phyloP scores from a whole-genome alignment of 53 echinoderm and acorn worm species.

The Antedon mediterranea region DNA sequence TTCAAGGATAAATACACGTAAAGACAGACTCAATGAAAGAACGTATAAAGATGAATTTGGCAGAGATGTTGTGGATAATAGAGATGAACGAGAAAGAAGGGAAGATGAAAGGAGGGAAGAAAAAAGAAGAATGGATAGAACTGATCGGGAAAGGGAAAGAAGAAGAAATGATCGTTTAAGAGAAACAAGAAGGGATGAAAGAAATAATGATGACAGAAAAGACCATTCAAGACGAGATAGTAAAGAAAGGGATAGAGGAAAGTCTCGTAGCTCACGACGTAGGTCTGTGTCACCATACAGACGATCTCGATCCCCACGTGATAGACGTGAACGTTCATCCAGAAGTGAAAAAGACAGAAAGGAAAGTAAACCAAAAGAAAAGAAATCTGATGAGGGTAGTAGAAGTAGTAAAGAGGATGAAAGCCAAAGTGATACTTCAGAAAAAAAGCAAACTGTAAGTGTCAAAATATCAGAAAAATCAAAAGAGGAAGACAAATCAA shows the following conservation, averaged over 20 bases:
- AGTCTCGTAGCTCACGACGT: conserved; percentile 2
- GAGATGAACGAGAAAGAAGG: conserved; percentile 19
- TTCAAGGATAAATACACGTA: neutral
- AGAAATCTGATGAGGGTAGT: conserved; percentile 5
- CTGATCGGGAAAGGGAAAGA: conserved; percentile 18
- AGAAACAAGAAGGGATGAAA: conserved; percentile 7
- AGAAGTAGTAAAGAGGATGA: conserved; percentile 10
- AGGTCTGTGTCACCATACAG: conserved; percentile 4
- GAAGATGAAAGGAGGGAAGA: conserved; percentile 9
- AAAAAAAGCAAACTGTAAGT: conserved; percentile 2
- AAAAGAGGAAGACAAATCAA: conserved; percentile 3
- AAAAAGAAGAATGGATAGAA: conserved; percentile 13
- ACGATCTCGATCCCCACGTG: conserved; percentile 6
- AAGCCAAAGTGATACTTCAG: conserved; percentile 6
- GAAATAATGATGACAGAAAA: conserved; percentile 12
- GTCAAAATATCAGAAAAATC: conserved; percentile 16
- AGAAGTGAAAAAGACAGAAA: conserved; percentile 26
- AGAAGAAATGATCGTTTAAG: conserved; percentile 19
- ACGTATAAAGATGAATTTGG: neutral
- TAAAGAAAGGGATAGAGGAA: conserved; percentile 10
- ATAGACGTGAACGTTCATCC: conserved; percentile 6
- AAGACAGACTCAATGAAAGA: neutral
- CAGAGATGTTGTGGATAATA: neutral
- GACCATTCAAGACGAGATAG: conserved; percentile 1
- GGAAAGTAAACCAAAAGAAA: conserved; percentile 10